Evolutionary conservation across 2,113 vertebrate genomes (phyloP).

Genomic region (Coptodon bakossiorum): DNA sequence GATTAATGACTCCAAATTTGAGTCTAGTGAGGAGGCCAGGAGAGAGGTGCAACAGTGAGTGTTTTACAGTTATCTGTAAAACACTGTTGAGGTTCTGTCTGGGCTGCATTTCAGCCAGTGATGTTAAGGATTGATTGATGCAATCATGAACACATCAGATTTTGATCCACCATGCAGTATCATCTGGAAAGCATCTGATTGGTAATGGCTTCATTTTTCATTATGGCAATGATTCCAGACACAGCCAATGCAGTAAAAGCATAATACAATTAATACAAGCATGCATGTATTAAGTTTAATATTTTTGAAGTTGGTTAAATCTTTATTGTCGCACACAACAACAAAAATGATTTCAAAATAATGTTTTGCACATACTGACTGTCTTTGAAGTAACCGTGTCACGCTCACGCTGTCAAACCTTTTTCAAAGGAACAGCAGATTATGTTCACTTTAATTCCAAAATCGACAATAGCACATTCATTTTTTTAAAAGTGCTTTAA

Average conservation of each 20-base stretch:
- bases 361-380: neutral
- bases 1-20: neutral
- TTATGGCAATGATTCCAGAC: neutral
- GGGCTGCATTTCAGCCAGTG: neutral
- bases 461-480: neutral
- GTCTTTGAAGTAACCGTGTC: neutral
- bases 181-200: neutral
- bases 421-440: neutral
- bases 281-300: neutral
- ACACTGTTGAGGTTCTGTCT: accelerated
- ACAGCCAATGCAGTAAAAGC: neutral
- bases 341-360: neutral
- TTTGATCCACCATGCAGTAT: neutral
- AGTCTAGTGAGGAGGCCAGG: neutral
- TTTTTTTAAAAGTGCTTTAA: neutral
- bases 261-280: too few relatives aligned
- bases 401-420: neutral
- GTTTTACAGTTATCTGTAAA: neutral
- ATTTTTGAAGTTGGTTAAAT: neutral
- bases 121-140: neutral
- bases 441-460: neutral
- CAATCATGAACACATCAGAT: neutral
- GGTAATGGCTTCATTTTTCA: accelerated
- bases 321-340: neutral
- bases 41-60: neutral